Conservation (phyloP, 2,888 invertebrate genomes). For the Drosophila incognita region DNA sequence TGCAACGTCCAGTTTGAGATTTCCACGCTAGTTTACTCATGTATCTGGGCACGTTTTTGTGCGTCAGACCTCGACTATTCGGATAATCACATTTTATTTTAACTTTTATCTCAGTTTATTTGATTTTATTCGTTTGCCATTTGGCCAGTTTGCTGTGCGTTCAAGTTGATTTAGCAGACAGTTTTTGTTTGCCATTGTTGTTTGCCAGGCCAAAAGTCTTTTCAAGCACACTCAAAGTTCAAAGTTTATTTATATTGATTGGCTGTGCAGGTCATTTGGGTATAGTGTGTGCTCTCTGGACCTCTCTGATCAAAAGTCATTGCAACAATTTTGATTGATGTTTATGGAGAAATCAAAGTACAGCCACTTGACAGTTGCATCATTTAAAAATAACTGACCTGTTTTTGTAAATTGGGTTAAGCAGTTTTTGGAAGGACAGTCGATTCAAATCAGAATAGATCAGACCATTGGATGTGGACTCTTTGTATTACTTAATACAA, state of each 20-base stretch:
- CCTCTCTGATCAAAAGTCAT: constrained; percentile 3
- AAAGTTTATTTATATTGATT: constrained; percentile 73
- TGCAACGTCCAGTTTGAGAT: constrained; percentile 66
- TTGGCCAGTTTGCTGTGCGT: constrained; percentile 47
- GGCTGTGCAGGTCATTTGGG: constrained; percentile 64
- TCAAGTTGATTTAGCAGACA: constrained; percentile 55
- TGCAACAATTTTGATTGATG: constrained; percentile 49
- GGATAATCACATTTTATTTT: constrained; percentile 74
- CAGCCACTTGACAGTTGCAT: constrained; percentile 15
- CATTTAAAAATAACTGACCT: constrained; percentile 23
- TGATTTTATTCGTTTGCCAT: constrained; percentile 66
- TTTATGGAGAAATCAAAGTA: constrained; percentile 19
- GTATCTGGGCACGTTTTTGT: constrained; percentile 58
- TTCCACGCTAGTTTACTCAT: constrained; percentile 59
- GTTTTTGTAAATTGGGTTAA: neutral
- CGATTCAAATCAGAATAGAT: neutral
- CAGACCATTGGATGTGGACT: neutral
- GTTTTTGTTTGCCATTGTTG: constrained; percentile 42
- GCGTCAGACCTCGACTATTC: constrained; percentile 22
- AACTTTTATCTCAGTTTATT: constrained; percentile 75
- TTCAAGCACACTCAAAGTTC: constrained; percentile 52
- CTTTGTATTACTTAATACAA: neutral
- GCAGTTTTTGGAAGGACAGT: neutral
- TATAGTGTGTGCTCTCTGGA: constrained; percentile 21
- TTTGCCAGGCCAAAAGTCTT: constrained; percentile 34